Evolutionary conservation across 2,797 vertebrate species (phyloP).

Genomic region (Argentina silus): DNA sequence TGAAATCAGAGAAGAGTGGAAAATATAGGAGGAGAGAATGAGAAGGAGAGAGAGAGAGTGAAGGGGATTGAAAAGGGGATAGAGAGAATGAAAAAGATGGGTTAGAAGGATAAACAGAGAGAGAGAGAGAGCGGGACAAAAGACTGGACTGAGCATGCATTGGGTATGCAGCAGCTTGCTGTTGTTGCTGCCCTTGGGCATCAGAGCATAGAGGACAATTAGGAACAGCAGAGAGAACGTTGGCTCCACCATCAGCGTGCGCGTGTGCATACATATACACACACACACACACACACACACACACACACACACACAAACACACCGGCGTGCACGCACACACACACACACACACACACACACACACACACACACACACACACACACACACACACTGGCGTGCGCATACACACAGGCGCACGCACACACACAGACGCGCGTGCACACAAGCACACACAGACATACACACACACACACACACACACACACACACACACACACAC

Average conservation of each 20-base stretch:
- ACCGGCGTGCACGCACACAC: slow-evolving; percentile 2
- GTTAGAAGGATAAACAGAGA: neutral
- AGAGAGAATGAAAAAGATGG: slow-evolving; percentile 3
- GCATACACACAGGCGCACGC: slow-evolving; percentile 11
- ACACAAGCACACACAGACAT: neutral
- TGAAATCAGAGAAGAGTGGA: neutral
- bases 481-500: neutral
- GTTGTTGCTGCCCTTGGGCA: slow-evolving; percentile 65
- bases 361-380: neutral
- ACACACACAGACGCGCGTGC: neutral
- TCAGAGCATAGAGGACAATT: slow-evolving; percentile 70
- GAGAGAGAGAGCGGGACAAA: neutral
- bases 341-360: neutral
- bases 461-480: slow-evolving; percentile 6
- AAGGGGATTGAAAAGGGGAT: neutral
- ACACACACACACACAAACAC: neutral
- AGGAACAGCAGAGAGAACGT: slow-evolving; percentile 51
- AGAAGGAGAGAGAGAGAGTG: neutral
- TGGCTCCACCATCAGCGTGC: slow-evolving; percentile 21
- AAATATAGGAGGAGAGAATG: neutral
- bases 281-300: neutral
- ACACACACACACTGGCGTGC: slow-evolving; percentile 3
- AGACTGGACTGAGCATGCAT: slow-evolving; percentile 23
- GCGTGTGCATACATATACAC: neutral
- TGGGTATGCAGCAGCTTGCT: slow-evolving; percentile 65